Base-by-base conservation (phyloP, 1,140 invertebrate species). In the Saccostrea cuccullata region DNA sequence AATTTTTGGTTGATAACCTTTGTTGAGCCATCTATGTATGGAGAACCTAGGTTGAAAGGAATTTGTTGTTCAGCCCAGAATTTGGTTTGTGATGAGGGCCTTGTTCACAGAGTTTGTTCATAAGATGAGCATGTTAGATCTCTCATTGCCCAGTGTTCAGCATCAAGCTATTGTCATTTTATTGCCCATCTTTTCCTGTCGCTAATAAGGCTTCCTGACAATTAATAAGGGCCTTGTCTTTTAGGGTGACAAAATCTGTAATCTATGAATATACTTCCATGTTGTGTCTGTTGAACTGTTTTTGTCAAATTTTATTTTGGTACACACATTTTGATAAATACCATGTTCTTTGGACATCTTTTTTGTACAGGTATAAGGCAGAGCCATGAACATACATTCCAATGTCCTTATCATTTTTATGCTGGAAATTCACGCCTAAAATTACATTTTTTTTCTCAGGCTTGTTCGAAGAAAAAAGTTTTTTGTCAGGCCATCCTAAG, bases 231-330 rank as follows among this genome's bases (percentile, higher is more conserved):
- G 26, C 70, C 26, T 77, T 67, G 60, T 77, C 70, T 26, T 30
- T 6, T 30, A 77, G 70, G 70, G 26, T 77, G 70, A 77, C 23
- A 77, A 77, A 77, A 77, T 77, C 30, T 77, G 30, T 77, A 77
- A 77, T 36, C 70, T 77, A 13, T 77, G 26, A 26, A 77, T 77
- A 77, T 77, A 77, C 70, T 77, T 77, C 70, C 70, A 77, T 77
- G 70, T 77, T 77, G 70, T 77, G 70, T 77, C 70, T 77, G 70
- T 77, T 77, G 70, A 77, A 36, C 23, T 77, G 70, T 77, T 77
- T 67, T 77, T 77, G 70, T 77, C 70, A 77, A 77, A 77, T 77
- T 77, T 77, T 77, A 77, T 77, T 77, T 77, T 77, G 70, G 70
- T 77, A 77, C 70, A 67, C 60, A 67, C 60, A 77, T 77, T 77